Evolutionary conservation across 1,140 invertebrate genomes (phyloP).

Genomic region (Trichoplusia ni): DNA sequence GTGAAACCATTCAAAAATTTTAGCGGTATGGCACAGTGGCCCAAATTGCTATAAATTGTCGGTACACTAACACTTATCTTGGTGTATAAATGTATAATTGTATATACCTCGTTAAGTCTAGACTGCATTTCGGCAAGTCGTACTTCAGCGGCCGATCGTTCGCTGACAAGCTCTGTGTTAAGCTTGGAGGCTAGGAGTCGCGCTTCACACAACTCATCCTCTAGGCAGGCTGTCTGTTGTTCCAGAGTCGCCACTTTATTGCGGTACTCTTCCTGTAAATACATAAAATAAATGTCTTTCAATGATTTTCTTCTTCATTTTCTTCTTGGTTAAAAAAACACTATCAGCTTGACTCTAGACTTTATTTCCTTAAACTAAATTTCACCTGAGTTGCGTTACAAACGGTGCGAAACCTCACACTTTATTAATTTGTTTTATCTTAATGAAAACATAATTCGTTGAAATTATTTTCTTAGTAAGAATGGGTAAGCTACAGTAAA

Average conservation of each 20-base stretch:
- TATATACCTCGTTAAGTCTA: slow-evolving; percentile 92
- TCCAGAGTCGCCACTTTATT: slow-evolving; percentile 87
- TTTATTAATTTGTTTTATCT: too few relatives aligned
- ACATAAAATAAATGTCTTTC: neutral
- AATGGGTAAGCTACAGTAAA: too few relatives aligned
- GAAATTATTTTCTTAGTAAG: too few relatives aligned
- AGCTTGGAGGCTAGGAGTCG: slow-evolving; percentile 91
- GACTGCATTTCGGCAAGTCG: slow-evolving; percentile 95
- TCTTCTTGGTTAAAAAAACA: neutral
- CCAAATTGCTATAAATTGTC: too few relatives aligned
- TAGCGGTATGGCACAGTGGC: too few relatives aligned
- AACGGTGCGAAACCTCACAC: too few relatives aligned
- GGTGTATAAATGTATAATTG: neutral
- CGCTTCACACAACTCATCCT: slow-evolving; percentile 94
- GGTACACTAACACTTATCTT: too few relatives aligned
- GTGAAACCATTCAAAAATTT: too few relatives aligned
- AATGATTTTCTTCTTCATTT: neutral
- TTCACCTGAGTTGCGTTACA: too few relatives aligned
- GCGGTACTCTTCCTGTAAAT: slow-evolving; percentile 81
- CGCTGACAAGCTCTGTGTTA: slow-evolving; percentile 94
- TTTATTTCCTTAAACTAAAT: neutral
- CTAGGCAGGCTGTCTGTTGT: slow-evolving; percentile 90
- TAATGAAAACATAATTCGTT: too few relatives aligned
- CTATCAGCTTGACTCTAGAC: too few relatives aligned
- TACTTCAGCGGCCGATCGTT: slow-evolving; percentile 93